Percentiles rank a stretch among this genome's conserved stretches.
Evolutionary conservation across 30 jellyfish, hydroid and myxozoan genomes (phyloP).

Genomic region (Hydractinia echinata): DNA sequence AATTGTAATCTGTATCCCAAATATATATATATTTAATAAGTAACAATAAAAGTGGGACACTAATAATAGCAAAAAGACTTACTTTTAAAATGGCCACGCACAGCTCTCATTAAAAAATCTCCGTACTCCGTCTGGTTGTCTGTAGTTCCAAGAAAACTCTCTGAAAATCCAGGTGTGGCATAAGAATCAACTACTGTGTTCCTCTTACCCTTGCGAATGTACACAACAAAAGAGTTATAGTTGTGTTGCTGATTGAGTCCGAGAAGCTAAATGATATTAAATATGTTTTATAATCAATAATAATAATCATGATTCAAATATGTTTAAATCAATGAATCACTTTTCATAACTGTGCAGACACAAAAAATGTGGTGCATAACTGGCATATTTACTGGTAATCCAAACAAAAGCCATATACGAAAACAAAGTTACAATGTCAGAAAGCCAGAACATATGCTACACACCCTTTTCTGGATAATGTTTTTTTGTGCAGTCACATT

Average conservation of each 20-base stretch:
- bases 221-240: neutral
- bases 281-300: neutral
- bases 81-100: conserved; percentile 3
- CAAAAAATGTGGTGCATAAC: no score
- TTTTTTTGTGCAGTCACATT: conserved; percentile 2
- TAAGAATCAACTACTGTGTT: conserved; percentile 6
- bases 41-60: no score
- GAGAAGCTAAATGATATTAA: neutral
- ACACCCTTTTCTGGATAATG: conserved; percentile 1
- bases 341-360: no score
- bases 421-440: no score
- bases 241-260: neutral
- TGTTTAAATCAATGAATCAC: no score
- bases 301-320: no score
- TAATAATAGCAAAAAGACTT: neutral
- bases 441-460: no score
- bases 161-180: conserved; percentile 2
- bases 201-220: neutral
- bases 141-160: neutral
- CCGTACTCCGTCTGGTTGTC: neutral
- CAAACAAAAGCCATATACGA: no score
- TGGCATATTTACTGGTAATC: no score
- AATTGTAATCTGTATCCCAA: neutral
- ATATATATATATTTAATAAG: no score
- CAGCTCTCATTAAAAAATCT: conserved; percentile 1